Evolutionary conservation across 2,113 vertebrate genomes (phyloP), one percentile per base, ranked within the genome.

Genomic region (Neogale vison): DNA sequence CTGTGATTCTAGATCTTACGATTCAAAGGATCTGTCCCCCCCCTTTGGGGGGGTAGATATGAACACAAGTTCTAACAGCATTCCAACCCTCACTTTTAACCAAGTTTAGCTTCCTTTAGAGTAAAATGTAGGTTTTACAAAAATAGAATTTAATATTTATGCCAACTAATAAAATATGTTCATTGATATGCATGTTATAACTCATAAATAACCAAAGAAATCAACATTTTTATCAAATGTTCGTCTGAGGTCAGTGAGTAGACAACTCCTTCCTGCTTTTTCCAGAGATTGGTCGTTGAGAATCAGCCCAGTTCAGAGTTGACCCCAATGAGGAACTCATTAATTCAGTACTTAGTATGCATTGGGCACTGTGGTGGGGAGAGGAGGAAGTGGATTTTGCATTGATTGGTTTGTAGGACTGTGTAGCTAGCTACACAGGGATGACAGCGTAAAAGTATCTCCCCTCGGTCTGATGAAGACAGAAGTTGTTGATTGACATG

Each of bases 181-280:
- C 94, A 86, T 96, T 92, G 74, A 57, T 91, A 94, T 96, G 90
- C 85, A 59, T 61, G 59, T 67, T 55, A 21, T 79, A 96, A 88
- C 52, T 97, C 85, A 94, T 90, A 97, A 96, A 85, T 88, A 98
- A 96, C 50, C 80, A 88, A 95, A 95, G 74, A 88, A 72, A 81
- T 85, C 90, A 97, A 76, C 84, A 82, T 59, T 84, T 84, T 95
- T 96, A 95, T 93, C 92, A 88, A 90, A 76, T 42, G 87, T 72
- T 94, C 79, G 15, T 86, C 80, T 82, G 83, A 94, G 93, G 90
- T 90, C 97, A 85, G 63, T 61, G 72, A 92, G 39, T 36, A 47
- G 87, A 67, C 69, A 80, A 29, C 29, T 81, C 34, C 39, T 23
- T 90, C 57, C 39, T 59, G 50, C 82, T 81, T n/a, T n/a, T 87